Evolutionary conservation across 1,140 invertebrate species (phyloP).

Genomic region (Eriocheir sinensis): DNA sequence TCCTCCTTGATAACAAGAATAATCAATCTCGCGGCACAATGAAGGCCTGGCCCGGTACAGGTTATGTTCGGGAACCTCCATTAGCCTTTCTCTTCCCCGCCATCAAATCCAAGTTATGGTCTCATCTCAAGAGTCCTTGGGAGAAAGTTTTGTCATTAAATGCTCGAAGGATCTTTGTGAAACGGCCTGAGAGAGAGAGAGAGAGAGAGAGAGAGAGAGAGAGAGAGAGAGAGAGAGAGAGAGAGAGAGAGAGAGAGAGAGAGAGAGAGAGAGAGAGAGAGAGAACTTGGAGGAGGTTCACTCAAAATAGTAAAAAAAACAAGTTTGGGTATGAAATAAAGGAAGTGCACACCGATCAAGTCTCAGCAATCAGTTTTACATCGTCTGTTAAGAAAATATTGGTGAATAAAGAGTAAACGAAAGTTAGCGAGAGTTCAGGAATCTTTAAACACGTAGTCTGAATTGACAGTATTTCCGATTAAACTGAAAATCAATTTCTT

Average conservation of each 20-base stretch:
- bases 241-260: neutral
- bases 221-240: constrained; percentile 15
- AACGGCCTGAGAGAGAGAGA: neutral
- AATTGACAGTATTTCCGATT: too few species aligned
- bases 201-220: neutral
- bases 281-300: too few species aligned
- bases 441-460: too few species aligned
- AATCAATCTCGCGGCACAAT: neutral
- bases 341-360: too few species aligned
- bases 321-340: too few species aligned
- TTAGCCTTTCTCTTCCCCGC: neutral
- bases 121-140: neutral
- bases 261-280: constrained; percentile 22
- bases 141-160: constrained; percentile 3
- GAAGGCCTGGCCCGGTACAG: neutral
- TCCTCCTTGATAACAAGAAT: neutral
- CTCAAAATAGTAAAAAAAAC: too few species aligned
- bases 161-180: neutral
- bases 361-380: too few species aligned
- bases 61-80: neutral
- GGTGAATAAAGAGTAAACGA: too few species aligned
- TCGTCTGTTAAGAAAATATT: too few species aligned
- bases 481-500: too few species aligned
- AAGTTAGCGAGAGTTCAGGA: too few species aligned
- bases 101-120: neutral